These are phyloP conservation scores for Scylla paramamosain DNA, from an alignment of 1,140 invertebrate species.

Conservation along the genomic window DNA sequence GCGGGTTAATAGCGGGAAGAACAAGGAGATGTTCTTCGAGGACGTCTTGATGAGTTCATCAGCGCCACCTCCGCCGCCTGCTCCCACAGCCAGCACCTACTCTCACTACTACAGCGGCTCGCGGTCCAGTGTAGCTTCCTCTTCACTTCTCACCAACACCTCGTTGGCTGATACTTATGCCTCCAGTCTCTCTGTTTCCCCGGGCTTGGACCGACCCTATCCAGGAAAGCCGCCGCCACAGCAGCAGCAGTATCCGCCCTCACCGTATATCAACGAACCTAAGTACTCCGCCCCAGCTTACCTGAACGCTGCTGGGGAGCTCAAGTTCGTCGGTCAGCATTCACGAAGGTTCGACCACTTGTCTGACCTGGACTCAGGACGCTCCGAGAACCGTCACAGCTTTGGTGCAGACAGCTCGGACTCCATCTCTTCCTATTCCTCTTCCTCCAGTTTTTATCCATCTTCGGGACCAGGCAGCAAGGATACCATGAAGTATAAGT, in stretches of 20 bases:
- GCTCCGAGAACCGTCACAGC: conserved; percentile 69
- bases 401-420: conserved; percentile 77
- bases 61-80: conserved; percentile 76
- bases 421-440: conserved; percentile 77
- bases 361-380: conserved; percentile 67
- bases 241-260: conserved; percentile 60
- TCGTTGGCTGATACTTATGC: conserved; percentile 66
- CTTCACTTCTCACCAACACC: conserved; percentile 67
- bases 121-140: conserved; percentile 67
- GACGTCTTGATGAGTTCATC: conserved; percentile 70
- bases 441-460: conserved; percentile 77
- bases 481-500: conserved; percentile 69
- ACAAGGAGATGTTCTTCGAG: conserved; percentile 65
- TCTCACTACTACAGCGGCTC: conserved; percentile 74
- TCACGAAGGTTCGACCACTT: conserved; percentile 72
- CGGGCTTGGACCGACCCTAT: conserved; percentile 56
- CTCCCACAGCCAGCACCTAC: conserved; percentile 75
- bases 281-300: conserved; percentile 74
- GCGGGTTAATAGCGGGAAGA: conserved; percentile 43
- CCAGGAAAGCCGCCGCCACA: conserved; percentile 63
- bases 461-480: conserved; percentile 75
- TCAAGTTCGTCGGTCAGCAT: conserved; percentile 75
- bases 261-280: conserved; percentile 72
- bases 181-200: conserved; percentile 62
- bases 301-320: conserved; percentile 75